Evolutionary conservation across 2,888 invertebrate species (phyloP).

Genomic region (Cryptocephalus primarius): DNA sequence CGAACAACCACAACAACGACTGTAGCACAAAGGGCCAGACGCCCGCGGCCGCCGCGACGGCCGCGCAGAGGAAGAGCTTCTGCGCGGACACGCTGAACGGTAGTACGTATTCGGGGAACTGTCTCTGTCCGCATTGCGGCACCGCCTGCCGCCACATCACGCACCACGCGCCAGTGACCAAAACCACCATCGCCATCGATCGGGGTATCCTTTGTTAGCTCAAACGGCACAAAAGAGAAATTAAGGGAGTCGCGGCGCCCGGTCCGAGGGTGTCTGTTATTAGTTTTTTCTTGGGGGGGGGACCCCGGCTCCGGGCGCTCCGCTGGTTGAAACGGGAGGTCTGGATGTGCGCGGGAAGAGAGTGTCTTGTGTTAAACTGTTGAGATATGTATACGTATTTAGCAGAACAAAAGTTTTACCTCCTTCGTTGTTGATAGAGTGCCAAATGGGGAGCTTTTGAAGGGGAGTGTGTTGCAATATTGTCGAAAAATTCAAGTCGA

Average conservation of each 20-base stretch:
- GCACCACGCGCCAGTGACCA: conserved; percentile 33
- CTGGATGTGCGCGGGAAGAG: conserved; percentile 3
- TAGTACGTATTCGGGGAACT: conserved; percentile 31
- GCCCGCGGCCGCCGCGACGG: conserved; percentile 5
- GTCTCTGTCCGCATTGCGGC: conserved; percentile 39
- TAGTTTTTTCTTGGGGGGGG: not conserved
- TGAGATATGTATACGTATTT: too few relatives aligned
- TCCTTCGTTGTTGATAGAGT: too few relatives aligned
- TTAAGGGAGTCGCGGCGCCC: conserved; percentile 5
- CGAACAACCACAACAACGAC: not conserved
- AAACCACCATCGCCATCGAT: conserved; percentile 37
- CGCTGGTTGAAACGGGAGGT: not conserved
- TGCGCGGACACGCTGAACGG: conserved; percentile 26
- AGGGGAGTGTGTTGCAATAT: too few relatives aligned
- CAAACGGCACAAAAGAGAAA: not conserved
- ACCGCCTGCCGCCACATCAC: conserved; percentile 36
- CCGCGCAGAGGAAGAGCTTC: conserved; percentile 19
- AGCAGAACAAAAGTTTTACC: too few relatives aligned
- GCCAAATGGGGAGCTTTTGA: too few relatives aligned
- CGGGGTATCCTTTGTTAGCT: conserved; percentile 41
- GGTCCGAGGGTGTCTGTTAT: conserved; percentile 4
- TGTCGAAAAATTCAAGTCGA: too few relatives aligned
- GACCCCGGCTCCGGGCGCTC: not conserved
- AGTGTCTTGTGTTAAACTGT: conserved; percentile 1
- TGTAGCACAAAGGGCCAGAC: not conserved